Evolutionary conservation across 2,113 vertebrate species (phyloP).

Genomic region (Struthidea cinerea): DNA sequence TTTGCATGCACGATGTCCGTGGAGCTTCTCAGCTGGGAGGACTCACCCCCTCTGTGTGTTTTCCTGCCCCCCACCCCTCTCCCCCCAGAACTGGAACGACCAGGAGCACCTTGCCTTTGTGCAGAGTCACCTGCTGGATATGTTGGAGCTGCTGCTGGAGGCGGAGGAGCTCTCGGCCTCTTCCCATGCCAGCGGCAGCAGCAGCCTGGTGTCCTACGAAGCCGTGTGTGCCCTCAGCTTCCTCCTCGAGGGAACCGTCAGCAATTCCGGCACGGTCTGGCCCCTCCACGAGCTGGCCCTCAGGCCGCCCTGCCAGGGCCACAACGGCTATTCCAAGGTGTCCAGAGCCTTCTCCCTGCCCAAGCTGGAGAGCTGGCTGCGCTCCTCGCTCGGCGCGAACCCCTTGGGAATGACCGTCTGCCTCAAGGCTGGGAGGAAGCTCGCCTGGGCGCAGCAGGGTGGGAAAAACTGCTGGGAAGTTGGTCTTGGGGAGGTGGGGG

Average conservation of each 20-base stretch:
- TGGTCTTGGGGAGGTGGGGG: background rate
- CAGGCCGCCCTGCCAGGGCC: conserved; percentile 74
- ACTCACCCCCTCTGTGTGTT: background rate
- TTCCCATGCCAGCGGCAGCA: conserved; percentile 69
- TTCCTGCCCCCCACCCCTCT: background rate
- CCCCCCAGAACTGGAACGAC: conserved; percentile 96
- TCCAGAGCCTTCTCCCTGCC: conserved; percentile 78
- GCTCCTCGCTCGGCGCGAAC: conserved; percentile 74
- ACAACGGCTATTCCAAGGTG: conserved; percentile 77
- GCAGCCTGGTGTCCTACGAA: conserved; percentile 78
- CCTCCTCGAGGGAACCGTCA: conserved; percentile 83
- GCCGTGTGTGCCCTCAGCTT: conserved; percentile 81
- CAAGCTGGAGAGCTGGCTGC: conserved; percentile 83
- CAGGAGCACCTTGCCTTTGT: conserved; percentile 86
- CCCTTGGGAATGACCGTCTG: conserved; percentile 87
- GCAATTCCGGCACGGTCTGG: conserved; percentile 61
- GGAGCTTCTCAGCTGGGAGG: background rate
- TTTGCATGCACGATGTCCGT: fast-evolving
- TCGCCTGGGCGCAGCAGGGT: conserved; percentile 94
- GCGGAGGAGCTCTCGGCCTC: conserved; percentile 83
- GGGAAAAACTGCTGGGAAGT: background rate
- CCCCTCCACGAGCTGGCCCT: conserved; percentile 83
- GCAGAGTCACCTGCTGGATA: conserved; percentile 80
- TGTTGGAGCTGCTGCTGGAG: conserved; percentile 88
- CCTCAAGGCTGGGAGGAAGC: conserved; percentile 86